These are phyloP conservation scores for Meloidogyne floridensis DNA, from an alignment of 1,140 invertebrate genomes.

Conservation along the genomic window DNA sequence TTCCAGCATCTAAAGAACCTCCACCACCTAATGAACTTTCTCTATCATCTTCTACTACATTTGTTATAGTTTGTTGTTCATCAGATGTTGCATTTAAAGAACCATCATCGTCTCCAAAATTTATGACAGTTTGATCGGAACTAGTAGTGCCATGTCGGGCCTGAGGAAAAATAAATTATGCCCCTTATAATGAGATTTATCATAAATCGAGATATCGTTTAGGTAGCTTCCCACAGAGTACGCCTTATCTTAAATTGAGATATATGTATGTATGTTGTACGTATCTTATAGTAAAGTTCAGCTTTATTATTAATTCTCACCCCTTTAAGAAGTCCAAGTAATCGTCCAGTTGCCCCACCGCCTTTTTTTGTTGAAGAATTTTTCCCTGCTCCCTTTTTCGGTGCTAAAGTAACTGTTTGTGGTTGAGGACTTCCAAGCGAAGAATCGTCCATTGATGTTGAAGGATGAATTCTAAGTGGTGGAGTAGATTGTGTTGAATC, in stretches of 20 bases:
- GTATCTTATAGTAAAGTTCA: no score
- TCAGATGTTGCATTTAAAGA: constrained; percentile 6
- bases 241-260: no score
- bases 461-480: constrained; percentile 46
- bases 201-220: no score
- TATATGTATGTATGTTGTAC: no score
- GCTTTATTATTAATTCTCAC: neutral
- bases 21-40: constrained; percentile 8
- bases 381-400: constrained; percentile 41
- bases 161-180: neutral
- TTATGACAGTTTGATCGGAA: constrained; percentile 6
- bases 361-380: constrained; percentile 22
- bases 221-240: no score
- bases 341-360: constrained; percentile 49
- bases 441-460: constrained; percentile 45
- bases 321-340: constrained; percentile 35
- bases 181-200: neutral
- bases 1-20: constrained; percentile 4
- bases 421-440: constrained; percentile 47
- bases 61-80: neutral
- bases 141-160: constrained; percentile 1
- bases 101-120: constrained; percentile 4
- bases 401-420: constrained; percentile 33
- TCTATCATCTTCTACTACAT: neutral
- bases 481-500: constrained; percentile 62